A percentile compares a stretch with the other conserved stretches of the same genome.
phyloP scores from a whole-genome alignment of 2,888 invertebrate species.

The Lithophane socia region DNA sequence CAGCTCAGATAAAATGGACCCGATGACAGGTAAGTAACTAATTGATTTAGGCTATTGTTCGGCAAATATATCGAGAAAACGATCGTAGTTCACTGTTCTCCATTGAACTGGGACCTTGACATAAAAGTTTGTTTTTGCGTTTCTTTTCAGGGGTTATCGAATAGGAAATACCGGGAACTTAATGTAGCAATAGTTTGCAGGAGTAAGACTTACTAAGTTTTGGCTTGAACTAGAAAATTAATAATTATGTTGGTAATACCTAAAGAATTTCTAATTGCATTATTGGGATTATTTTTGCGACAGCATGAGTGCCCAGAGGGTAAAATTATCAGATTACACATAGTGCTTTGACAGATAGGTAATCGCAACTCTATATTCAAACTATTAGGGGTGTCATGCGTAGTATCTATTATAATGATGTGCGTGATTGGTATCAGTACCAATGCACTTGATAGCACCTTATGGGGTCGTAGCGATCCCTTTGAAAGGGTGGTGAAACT shows the following conservation, averaged over 20 bases:
- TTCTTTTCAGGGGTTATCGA: not conserved
- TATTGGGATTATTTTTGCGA: no score
- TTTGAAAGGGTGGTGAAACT: constrained; percentile 33
- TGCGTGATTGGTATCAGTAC: constrained; percentile 60
- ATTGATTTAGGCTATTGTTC: constrained; percentile 46
- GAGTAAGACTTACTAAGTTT: not conserved
- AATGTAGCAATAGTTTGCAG: not conserved
- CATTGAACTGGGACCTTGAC: not conserved
- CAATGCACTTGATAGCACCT: constrained; percentile 60
- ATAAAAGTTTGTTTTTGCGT: not conserved
- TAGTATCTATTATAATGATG: constrained; percentile 37
- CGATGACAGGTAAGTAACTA: constrained; percentile 63
- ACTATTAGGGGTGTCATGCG: constrained; percentile 23
- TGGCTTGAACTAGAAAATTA: no score
- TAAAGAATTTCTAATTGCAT: no score
- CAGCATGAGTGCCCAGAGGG: not conserved
- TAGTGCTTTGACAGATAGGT: constrained; percentile 12
- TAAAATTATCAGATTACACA: constrained; percentile 1
- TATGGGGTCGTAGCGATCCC: constrained; percentile 41
- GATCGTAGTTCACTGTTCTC: constrained; percentile 13
- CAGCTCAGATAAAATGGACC: constrained; percentile 57
- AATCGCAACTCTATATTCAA: constrained; percentile 9
- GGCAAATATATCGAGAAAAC: constrained; percentile 31
- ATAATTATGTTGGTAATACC: no score
- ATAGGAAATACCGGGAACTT: not conserved